Evolutionary conservation across 2,113 vertebrate genomes (phyloP), one percentile per base, ranked within the genome.

Genomic region (Polypterus senegalus): DNA sequence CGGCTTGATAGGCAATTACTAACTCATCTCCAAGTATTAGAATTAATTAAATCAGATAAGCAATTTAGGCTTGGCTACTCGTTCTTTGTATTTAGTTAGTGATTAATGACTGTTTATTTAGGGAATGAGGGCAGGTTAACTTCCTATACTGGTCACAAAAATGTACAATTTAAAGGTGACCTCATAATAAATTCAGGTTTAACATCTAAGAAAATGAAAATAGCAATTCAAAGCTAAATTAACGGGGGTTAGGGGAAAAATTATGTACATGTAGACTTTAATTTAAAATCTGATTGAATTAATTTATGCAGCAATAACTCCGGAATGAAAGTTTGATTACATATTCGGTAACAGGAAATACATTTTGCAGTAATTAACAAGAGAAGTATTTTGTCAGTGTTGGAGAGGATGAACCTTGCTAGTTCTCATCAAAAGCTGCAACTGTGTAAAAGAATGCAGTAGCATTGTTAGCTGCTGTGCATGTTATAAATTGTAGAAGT

Each of bases 71-170:
- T 61, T 57, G 10, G 60, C 52, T 48, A 57, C 46, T 62, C 43
- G n/a, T 43, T 9, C 4, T 61, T 5, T 44, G 57, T 58, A 48
- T n/a, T 61, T 47, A 58, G 48, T 54, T 54, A 58, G 54, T 49
- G 49, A 57, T 62, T 66, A 61, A 61, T 66, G 61, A 54, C n/a
- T 57, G 55, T 58, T 49, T 62, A 58, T 61, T 62, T 53, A 48
- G 27, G 27, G 27, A 27, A 27, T 27, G 27, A 27, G 27, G 27
- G 27, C 27, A 27, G 27, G 27, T 27, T 27, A 27, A 27, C 27
- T 27, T 27, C 27, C 27, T 27, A 27, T 27, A 27, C 27, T 27
- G 27, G 27, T 27, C 27, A 27, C 27, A 27, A 27, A 27, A 27
- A 27, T 27, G 27, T 27, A 27, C 27, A 27, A 27, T 27, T 27